Percentiles rank a stretch among this genome's conserved stretches.
Conservation (phyloP, 2,113 vertebrate species). For the Ellobius talpinus region DNA sequence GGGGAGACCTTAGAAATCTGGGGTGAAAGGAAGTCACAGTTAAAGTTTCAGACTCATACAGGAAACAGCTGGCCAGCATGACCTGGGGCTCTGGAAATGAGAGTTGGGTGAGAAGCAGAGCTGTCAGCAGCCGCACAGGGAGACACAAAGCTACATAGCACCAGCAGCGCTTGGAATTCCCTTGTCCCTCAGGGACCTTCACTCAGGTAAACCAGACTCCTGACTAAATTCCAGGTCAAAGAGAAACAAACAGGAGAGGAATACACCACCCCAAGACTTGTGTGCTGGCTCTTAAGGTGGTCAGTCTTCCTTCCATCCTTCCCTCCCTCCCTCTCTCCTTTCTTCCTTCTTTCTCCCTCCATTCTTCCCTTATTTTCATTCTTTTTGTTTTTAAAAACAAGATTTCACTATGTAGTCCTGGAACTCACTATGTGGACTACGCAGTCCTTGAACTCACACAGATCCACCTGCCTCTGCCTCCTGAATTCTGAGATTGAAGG, state of each 20-base stretch:
- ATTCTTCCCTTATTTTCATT: not conserved
- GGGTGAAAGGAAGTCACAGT: not conserved
- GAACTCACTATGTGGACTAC: not conserved
- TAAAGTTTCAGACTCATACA: conserved; percentile 16
- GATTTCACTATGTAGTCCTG: not conserved
- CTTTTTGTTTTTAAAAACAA: not conserved
- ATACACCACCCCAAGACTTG: not conserved
- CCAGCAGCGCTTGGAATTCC: not conserved
- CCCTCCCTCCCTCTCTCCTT: not conserved
- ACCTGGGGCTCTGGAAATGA: not conserved
- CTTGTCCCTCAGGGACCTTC: not conserved
- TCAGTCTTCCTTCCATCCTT: not conserved
- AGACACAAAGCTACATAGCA: not conserved
- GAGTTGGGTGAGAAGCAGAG: accelerated
- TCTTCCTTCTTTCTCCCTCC: not conserved
- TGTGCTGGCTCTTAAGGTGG: too few relatives aligned
- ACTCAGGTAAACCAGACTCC: not conserved
- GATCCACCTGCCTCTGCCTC: not conserved
- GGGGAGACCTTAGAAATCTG: conserved; percentile 49
- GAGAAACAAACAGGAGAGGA: not conserved
- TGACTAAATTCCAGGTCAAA: not conserved
- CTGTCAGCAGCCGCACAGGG: not conserved
- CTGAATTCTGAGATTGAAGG: not conserved
- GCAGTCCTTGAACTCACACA: not conserved
- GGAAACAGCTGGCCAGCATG: not conserved